Percentiles rank a stretch among this genome's conserved stretches.
Conservation (phyloP, 2,888 invertebrate genomes). For the Pteria penguin region DNA sequence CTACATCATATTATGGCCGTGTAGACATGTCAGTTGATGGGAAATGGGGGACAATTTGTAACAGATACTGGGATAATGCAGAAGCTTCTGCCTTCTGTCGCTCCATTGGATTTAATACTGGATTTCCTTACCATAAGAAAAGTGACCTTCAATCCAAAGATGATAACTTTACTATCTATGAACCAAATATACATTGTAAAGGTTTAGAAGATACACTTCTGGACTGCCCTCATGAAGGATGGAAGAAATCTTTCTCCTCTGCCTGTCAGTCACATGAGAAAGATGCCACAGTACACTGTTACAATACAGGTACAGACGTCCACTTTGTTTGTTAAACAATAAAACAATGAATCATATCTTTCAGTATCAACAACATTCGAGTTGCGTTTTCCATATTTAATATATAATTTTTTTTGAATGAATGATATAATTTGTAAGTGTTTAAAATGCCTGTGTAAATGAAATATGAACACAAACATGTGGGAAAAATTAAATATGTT, state of each 20-base stretch:
- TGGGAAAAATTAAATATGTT: too few species aligned
- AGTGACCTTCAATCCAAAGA: slow-evolving; percentile 14
- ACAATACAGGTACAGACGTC: slow-evolving; percentile 62
- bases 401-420: too few species aligned
- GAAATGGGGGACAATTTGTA: slow-evolving; percentile 87
- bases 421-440: too few species aligned
- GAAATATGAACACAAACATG: too few species aligned
- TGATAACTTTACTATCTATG: slow-evolving; percentile 65
- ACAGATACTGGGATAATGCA: slow-evolving; percentile 86
- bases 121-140: slow-evolving; percentile 56
- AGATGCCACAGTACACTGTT: slow-evolving; percentile 68
- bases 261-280: slow-evolving; percentile 58
- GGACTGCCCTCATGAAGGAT: slow-evolving; percentile 68
- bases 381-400: too few species aligned
- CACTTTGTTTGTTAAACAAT: too few species aligned
- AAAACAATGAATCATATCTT: too few species aligned
- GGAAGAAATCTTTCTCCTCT: slow-evolving; percentile 50
- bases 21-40: slow-evolving; percentile 86
- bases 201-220: slow-evolving; percentile 59
- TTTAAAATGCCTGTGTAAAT: too few species aligned
- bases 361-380: too few species aligned
- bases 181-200: slow-evolving; percentile 64
- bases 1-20: slow-evolving; percentile 58
- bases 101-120: slow-evolving; percentile 54
- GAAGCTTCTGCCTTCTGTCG: slow-evolving; percentile 84